phyloP scores from a whole-genome alignment of 2,888 invertebrate genomes.

The Margaritifera margaritifera region DNA sequence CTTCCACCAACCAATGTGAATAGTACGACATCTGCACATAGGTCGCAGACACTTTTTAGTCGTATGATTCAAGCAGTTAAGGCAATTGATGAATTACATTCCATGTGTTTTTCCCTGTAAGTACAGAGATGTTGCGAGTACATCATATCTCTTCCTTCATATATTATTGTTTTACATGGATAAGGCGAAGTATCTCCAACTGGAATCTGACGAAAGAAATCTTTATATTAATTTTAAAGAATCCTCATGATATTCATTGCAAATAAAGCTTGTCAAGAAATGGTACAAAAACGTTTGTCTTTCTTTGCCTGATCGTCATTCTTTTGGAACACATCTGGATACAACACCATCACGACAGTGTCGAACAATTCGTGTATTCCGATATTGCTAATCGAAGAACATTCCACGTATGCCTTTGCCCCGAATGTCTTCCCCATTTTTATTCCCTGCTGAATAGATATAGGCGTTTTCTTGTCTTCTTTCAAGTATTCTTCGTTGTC shows the following conservation, averaged over 20 bases:
- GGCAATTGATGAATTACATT: no score
- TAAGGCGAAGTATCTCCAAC: no score
- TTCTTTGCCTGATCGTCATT: conserved; percentile 24
- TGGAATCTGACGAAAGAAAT: no score
- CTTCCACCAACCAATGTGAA: no score
- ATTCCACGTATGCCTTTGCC: conserved; percentile 55
- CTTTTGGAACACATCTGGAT: conserved; percentile 20
- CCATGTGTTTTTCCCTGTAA: no score
- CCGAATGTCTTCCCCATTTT: conserved; percentile 50
- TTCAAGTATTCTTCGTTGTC: conserved; percentile 36
- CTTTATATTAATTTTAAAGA: no score
- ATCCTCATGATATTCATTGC: neutral
- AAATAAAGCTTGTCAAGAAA: conserved; percentile 11
- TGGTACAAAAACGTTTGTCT: conserved; percentile 14
- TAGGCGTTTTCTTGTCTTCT: conserved; percentile 23
- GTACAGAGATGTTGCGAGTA: no score
- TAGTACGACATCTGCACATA: no score
- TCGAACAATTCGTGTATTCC: conserved; percentile 55
- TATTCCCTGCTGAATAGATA: conserved; percentile 45
- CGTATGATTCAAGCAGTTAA: no score
- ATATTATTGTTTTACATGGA: no score
- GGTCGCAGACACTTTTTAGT: no score
- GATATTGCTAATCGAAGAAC: conserved; percentile 50
- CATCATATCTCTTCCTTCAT: no score
- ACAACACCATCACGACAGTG: conserved; percentile 39